These are phyloP conservation scores for Dendrolimus houi DNA, from an alignment of 2,888 invertebrate genomes.

Conservation along the genomic window DNA sequence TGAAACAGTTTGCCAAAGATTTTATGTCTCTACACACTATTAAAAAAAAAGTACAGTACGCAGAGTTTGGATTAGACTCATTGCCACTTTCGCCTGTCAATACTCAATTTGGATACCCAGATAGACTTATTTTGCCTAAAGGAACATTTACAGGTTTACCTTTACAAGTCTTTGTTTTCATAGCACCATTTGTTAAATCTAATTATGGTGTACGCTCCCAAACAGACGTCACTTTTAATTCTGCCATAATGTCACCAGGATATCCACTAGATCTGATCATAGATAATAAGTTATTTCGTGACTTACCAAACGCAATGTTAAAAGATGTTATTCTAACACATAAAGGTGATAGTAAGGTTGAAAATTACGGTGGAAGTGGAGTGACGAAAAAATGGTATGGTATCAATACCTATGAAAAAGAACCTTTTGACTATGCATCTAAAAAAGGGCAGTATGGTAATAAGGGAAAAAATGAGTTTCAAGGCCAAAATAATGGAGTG, in stretches of 20 bases:
- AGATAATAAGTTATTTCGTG: constrained; percentile 55
- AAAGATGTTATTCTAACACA: constrained; percentile 50
- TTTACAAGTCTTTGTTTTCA: constrained; percentile 79
- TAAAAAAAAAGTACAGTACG: constrained; percentile 76
- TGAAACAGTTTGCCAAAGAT: constrained; percentile 75
- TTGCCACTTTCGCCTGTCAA: constrained; percentile 63
- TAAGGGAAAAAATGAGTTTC: constrained; percentile 7
- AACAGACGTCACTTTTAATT: constrained; percentile 48
- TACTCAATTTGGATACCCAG: constrained; percentile 79
- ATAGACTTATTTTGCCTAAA: constrained; percentile 81
- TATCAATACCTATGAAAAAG: constrained; percentile 11
- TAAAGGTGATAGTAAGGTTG: constrained; percentile 32
- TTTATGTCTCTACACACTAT: constrained; percentile 77
- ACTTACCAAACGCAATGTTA: constrained; percentile 50
- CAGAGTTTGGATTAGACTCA: constrained; percentile 69
- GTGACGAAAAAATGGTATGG: constrained; percentile 28
- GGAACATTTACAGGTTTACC: constrained; percentile 80
- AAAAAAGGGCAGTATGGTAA: constrained; percentile 14
- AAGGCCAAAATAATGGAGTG: too few species aligned
- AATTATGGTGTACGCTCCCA: constrained; percentile 46
- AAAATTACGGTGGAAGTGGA: constrained; percentile 24
- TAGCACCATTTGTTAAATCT: constrained; percentile 69
- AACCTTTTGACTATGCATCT: constrained; percentile 21
- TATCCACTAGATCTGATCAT: constrained; percentile 84
- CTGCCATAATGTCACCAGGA: constrained; percentile 67